These are phyloP conservation scores for Buphagus erythrorhynchus DNA, from an alignment of 2,797 vertebrate species.

Conservation along the genomic window DNA sequence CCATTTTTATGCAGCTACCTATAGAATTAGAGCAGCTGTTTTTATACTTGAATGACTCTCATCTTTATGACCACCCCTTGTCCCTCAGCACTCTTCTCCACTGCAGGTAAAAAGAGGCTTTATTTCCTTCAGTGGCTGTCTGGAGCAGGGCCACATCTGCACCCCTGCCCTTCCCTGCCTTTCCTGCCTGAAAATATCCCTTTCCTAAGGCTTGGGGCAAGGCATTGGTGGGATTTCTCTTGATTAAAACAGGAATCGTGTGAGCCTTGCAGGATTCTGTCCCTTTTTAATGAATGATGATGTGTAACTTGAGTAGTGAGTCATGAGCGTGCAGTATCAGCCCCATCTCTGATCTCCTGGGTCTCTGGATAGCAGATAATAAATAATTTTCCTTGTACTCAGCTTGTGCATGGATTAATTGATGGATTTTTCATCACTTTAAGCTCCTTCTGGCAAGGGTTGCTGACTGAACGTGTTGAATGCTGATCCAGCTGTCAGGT, in stretches of 20 bases:
- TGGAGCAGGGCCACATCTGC: rapidly evolving
- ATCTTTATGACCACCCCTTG: background rate
- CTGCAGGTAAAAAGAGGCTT: background rate
- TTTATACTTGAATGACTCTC: background rate
- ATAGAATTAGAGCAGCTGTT: background rate
- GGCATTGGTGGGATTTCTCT: background rate
- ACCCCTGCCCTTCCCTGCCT: background rate
- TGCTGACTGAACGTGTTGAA: background rate
- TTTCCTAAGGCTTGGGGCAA: background rate
- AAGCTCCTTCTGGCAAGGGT: background rate
- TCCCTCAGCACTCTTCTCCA: background rate
- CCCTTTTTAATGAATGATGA: background rate
- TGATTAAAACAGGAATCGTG: background rate
- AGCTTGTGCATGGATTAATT: background rate
- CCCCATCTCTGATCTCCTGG: background rate
- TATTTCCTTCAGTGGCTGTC: background rate
- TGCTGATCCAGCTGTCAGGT: background rate
- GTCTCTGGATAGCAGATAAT: background rate
- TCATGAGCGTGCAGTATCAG: background rate
- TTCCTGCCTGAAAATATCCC: background rate
- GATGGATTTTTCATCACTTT: background rate
- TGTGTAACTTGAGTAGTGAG: background rate
- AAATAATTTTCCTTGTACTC: background rate
- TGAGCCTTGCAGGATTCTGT: background rate
- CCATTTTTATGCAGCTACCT: background rate